Evolutionary conservation across 2,888 invertebrate genomes (phyloP).

Genomic region (Nycteola revayana): DNA sequence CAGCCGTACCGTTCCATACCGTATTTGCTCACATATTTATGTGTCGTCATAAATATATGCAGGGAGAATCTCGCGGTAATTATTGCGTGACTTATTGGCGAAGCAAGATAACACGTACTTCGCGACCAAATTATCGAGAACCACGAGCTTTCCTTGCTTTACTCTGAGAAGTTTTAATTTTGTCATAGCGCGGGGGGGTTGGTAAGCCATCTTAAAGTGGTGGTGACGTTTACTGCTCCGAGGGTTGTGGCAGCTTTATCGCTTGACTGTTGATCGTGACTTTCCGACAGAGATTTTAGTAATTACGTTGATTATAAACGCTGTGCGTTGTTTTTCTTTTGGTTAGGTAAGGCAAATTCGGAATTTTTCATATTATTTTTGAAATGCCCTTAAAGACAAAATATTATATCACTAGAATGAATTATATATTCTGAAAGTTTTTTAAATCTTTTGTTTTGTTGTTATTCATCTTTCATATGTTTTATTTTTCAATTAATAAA

Average conservation of each 20-base stretch:
- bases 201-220: conserved; percentile 47
- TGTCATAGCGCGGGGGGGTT: conserved; percentile 14
- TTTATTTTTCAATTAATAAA: too few relatives aligned
- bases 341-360: too few relatives aligned
- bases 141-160: conserved; percentile 26
- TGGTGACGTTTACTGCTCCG: conserved; percentile 49
- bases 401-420: too few relatives aligned
- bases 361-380: too few relatives aligned
- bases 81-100: conserved; percentile 81
- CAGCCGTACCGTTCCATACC: conserved; percentile 56
- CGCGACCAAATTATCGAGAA: conserved; percentile 48
- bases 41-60: conserved; percentile 71
- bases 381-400: too few relatives aligned
- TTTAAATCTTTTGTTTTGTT: too few relatives aligned
- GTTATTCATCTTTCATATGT: too few relatives aligned
- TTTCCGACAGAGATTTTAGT: conserved; percentile 73
- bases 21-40: conserved; percentile 64
- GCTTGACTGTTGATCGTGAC: conserved; percentile 76
- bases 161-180: conserved; percentile 8
- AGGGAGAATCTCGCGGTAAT: conserved; percentile 70
- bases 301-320: conserved; percentile 76
- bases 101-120: conserved; percentile 74
- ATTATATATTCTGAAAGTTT: too few relatives aligned
- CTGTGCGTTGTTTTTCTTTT: conserved; percentile 35
- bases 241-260: conserved; percentile 75